Conservation (phyloP, 1,140 invertebrate genomes). For the Heliconius eleuchia region DNA sequence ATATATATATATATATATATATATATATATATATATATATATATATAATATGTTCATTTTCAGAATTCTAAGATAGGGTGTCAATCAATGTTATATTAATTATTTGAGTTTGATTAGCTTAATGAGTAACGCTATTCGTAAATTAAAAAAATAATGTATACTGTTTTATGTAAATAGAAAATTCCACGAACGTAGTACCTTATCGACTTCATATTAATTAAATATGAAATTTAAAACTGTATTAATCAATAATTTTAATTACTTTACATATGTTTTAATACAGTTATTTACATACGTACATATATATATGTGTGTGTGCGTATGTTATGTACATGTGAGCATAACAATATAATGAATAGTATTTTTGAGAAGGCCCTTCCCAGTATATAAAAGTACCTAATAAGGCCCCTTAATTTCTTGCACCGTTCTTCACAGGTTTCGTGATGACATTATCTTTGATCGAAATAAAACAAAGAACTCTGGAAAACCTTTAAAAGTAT, state of each 20-base stretch:
- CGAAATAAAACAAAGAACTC: slow-evolving; percentile 58
- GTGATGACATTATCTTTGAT: slow-evolving; percentile 69
- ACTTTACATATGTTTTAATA: not conserved
- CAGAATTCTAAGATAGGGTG: slow-evolving; percentile 5
- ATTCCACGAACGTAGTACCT: slow-evolving; percentile 7
- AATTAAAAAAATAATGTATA: not conserved
- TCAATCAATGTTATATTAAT: slow-evolving; percentile 27
- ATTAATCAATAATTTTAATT: not conserved
- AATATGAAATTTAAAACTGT: not conserved
- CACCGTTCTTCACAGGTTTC: slow-evolving; percentile 50
- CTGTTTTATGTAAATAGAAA: not conserved
- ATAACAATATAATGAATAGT: not conserved
- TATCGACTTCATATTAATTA: slow-evolving; percentile 9
- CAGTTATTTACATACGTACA: not conserved
- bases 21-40: too few species aligned
- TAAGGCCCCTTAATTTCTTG: slow-evolving; percentile 7
- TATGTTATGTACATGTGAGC: not conserved
- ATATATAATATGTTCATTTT: slow-evolving; percentile 19
- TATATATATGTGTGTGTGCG: not conserved
- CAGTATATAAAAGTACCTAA: not conserved
- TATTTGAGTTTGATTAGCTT: slow-evolving; percentile 21
- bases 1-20: too few species aligned
- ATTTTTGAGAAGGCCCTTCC: not conserved
- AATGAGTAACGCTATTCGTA: slow-evolving; percentile 14
- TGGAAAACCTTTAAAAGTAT: slow-evolving; percentile 57